Conservation (phyloP, 1,140 invertebrate species). For the Campoletis sonorensis region DNA sequence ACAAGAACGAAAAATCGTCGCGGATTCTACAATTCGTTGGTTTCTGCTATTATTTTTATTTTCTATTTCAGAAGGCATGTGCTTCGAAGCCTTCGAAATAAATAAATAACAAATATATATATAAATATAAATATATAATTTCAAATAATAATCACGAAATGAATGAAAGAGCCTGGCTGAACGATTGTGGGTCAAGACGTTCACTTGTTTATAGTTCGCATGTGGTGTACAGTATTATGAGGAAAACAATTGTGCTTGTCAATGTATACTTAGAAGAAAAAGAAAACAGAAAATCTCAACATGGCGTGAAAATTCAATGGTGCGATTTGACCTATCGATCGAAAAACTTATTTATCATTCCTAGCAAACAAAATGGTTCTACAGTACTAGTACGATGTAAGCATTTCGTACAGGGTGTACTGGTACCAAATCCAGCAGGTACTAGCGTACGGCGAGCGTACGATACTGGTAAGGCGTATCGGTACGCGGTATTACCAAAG, state of each 20-base stretch:
- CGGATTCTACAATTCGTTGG: constrained; percentile 1
- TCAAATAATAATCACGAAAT: constrained; percentile 14
- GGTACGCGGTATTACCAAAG: no score
- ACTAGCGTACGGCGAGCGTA: no score
- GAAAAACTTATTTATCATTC: not conserved
- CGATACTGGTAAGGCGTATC: no score
- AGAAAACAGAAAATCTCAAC: constrained; percentile 41
- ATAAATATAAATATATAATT: not conserved
- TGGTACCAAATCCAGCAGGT: no score
- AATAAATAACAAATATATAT: not conserved
- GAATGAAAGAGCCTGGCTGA: not conserved
- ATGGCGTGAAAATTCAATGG: constrained; percentile 26
- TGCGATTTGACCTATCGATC: not conserved
- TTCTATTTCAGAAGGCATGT: not conserved
- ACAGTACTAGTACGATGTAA: no score
- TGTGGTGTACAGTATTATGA: constrained; percentile 52
- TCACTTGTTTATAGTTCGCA: constrained; percentile 35
- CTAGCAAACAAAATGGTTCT: no score
- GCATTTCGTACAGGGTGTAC: no score
- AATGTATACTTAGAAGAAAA: constrained; percentile 42
- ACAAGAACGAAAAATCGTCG: not conserved
- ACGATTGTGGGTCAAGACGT: constrained; percentile 33
- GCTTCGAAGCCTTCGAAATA: not conserved
- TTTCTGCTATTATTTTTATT: not conserved
- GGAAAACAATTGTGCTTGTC: constrained; percentile 39